Percentiles rank a stretch among this genome's conserved stretches.
phyloP scores from a whole-genome alignment of 2,113 vertebrate genomes.

The Bostrychus sinensis region DNA sequence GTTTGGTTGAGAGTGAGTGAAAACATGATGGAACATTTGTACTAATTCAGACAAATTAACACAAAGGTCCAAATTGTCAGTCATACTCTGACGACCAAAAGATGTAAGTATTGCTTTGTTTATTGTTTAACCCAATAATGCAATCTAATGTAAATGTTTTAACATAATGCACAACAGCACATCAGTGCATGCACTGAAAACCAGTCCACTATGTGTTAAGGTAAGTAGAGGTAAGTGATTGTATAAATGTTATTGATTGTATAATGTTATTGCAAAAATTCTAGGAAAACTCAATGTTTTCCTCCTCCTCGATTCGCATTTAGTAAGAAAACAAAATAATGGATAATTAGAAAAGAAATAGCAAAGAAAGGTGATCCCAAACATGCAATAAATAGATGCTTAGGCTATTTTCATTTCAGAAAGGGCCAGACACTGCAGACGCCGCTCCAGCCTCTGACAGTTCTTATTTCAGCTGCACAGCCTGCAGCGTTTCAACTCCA shows the following conservation, averaged over 20 bases:
- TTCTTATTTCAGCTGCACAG: conserved; percentile 1
- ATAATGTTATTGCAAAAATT: too few relatives aligned
- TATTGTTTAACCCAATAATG: neutral
- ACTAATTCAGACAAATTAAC: too few relatives aligned
- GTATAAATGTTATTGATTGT: too few relatives aligned
- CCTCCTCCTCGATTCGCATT: too few relatives aligned
- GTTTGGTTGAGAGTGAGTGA: conserved; percentile 28
- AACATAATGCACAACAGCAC: neutral
- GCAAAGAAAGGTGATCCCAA: too few relatives aligned
- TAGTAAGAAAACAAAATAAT: too few relatives aligned
- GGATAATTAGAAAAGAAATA: too few relatives aligned
- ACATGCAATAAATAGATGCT: neutral
- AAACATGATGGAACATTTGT: too few relatives aligned
- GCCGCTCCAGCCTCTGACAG: too few relatives aligned
- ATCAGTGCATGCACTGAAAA: neutral
- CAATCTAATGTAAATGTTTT: neutral
- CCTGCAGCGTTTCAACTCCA: conserved; percentile 1
- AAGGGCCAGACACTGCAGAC: neutral
- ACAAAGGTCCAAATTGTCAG: conserved; percentile 13
- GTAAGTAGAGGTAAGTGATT: conserved; percentile 2
- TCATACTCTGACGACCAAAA: neutral
- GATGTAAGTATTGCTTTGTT: conserved; percentile 2
- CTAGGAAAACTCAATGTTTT: too few relatives aligned
- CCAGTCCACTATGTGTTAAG: too few relatives aligned
- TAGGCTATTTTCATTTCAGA: neutral